Base-by-base conservation (phyloP, 2,797 vertebrate genomes). In the Typhlichthys subterraneus region DNA sequence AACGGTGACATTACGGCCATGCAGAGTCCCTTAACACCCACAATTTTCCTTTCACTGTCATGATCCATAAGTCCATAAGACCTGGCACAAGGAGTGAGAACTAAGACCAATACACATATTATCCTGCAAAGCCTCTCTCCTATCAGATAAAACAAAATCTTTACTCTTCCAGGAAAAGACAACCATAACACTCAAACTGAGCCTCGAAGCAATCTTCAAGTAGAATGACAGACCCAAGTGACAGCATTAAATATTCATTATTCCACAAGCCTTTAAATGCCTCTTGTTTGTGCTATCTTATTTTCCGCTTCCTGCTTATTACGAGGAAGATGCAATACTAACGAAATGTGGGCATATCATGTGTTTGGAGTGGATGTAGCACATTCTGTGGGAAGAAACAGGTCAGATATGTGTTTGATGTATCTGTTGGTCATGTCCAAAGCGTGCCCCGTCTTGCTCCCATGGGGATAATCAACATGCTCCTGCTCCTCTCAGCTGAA, bases 391-490 rank as follows among this genome's bases (percentile, higher is more conserved):
- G 46, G 63, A 48, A 57, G 15, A 14, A 5, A 11, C 19, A 63
- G 63, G 48, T n/a, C 14, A 51, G 29, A 19, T 57, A 53, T 19
- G 56, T 17, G 51, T 72, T 56, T 79, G 67, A 82, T 77, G 33
- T 19, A 70, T 69, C 59, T 55, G 56, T 45, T 64, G 70, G 62
- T 79, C 70, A 67, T 72, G 72, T 79, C 75, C 61, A 61, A 66
- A 62, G 38, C 15, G 4, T 75, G 80, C 38, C 68, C 72, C 80
- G 71, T 77, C 50, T 6, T 9, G 65, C 62, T 81, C 75, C 78
- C 81, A 65, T 1, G 52, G 72, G 84, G 70, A 71, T 84, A 76
- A 89, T 90, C 86, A 87, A 61, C 80, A 72, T 73, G 67, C 63
- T 72, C 50, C n/a, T 47, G 70, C 67, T 59, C 68, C 62, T 83